Base-by-base conservation (phyloP, 2,113 vertebrate genomes). In the Nothobranchius kuhntae region DNA sequence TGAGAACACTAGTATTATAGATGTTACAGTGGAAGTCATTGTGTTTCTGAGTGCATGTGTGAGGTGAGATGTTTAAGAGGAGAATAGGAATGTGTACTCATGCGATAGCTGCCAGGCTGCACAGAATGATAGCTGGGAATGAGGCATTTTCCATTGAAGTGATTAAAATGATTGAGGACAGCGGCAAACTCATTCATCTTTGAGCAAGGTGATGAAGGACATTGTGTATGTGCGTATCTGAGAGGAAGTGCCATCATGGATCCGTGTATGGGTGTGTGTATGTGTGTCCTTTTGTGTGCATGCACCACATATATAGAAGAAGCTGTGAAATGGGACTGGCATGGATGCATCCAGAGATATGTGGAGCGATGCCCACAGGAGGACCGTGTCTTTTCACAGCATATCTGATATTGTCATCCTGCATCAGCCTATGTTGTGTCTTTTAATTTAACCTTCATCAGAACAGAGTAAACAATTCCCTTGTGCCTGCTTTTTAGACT, bases 81-180 rank as follows among this genome's bases (percentile, higher is more conserved):
- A 67, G 61, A 63, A 69, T 62, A 69, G 55, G 70, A 77, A 68
- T 66, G 80, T 87, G 71, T 75, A 66, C 71, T 68, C 80, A 75
- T 57, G 63, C 65, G 81, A 84, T 85, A 69, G 89, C 89, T 86
- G 75, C 60, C 9, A 88, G 92, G 86, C 82, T 83, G 78, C 46
- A 63, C 61, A 72, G 79, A 83, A 84, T 63, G 79, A 89, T 86
- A 78, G 80, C 84, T 35, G 42, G 78, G 87, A 89, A 91, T 80
- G 73, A 86, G 87, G 83, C 86, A 61, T 89, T 88, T 91, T 91
- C 87, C 82, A 82, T 72, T 82, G 81, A 84, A 86, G 89, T 93
- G 91, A 93, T 93, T 93, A 91, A 89, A 91, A 92, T 91, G 91
- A 93, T 92, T 83, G 89, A 92, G 89, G 88, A 91, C 85, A 88